phyloP scores from a whole-genome alignment of 2,888 invertebrate species.

The Tiliacea citrago region DNA sequence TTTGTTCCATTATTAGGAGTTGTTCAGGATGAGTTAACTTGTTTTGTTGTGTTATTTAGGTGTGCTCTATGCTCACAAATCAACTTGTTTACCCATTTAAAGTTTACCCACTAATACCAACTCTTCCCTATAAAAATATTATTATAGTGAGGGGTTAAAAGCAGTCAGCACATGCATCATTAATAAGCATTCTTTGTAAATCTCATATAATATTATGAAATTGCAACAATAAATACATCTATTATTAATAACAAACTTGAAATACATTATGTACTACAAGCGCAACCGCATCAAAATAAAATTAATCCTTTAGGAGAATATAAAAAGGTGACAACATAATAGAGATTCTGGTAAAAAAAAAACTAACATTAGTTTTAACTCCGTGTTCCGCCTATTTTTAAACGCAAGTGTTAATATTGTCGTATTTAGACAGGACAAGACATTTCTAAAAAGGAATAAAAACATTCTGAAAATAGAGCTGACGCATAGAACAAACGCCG shows the following conservation, averaged over 20 bases:
- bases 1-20: neutral
- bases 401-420: neutral
- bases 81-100: slow-evolving; percentile 1
- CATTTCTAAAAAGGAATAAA: slow-evolving; percentile 12
- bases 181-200: slow-evolving; percentile 39
- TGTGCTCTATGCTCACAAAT: neutral
- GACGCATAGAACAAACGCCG: slow-evolving; percentile 20
- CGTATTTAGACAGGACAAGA: neutral
- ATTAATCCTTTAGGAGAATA: neutral
- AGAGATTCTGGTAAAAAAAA: slow-evolving; percentile 39
- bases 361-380: neutral
- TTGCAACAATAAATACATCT: slow-evolving; percentile 40
- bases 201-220: slow-evolving; percentile 41
- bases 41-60: neutral
- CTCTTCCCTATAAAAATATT: neutral
- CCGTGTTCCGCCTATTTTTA: neutral
- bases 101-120: neutral
- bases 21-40: neutral
- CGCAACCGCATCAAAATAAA: neutral
- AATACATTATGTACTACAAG: slow-evolving; percentile 19
- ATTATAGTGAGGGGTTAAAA: slow-evolving; percentile 11
- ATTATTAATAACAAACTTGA: slow-evolving; percentile 27
- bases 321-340: neutral
- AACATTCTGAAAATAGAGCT: slow-evolving; percentile 26
- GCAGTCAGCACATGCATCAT: slow-evolving; percentile 31